A percentile compares a stretch with the other conserved stretches of the same genome.
Conservation (phyloP, 2,888 invertebrate genomes). For the Balanococcus diminutus region DNA sequence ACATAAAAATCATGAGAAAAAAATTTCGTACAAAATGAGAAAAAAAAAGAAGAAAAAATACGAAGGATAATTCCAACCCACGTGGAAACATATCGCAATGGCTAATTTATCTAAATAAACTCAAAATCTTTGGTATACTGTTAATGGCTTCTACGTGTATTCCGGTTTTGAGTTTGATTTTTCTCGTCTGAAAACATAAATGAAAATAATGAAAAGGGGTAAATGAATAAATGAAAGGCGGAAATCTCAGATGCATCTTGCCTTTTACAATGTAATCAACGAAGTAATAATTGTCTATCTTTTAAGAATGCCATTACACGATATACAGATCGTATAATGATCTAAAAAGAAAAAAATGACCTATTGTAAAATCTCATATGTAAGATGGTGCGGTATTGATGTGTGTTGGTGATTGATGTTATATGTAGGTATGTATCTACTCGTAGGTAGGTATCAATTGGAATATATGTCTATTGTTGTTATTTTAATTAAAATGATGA, state of each 20-base stretch:
- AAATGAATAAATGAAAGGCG: conserved; percentile 21
- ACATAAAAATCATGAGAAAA: not conserved
- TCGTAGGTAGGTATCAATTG: not conserved
- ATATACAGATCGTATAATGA: not conserved
- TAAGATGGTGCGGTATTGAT: conserved; percentile 18
- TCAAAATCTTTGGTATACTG: conserved; percentile 33
- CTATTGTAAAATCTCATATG: conserved; percentile 16
- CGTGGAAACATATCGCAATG: not conserved
- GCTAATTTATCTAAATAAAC: conserved; percentile 24
- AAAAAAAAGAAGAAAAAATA: too few relatives aligned
- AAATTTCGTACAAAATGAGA: conserved; percentile 6
- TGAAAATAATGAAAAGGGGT: conserved; percentile 16
- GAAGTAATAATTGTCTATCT: conserved; percentile 12
- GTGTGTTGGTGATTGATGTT: conserved; percentile 33
- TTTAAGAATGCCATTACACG: conserved; percentile 13
- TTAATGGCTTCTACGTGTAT: not conserved
- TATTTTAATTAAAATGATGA: conserved; percentile 34
- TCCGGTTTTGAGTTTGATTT: conserved; percentile 3
- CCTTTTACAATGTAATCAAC: conserved; percentile 19
- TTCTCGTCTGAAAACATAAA: conserved; percentile 22
- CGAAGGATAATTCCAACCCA: not conserved
- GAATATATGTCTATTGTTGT: not conserved
- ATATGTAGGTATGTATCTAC: not conserved
- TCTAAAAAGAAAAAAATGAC: not conserved
- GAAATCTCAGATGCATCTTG: conserved; percentile 20